Evolutionary conservation across 64 coral and sea anemone genomes (phyloP), one percentile per base, ranked within the genome.

Genomic region (Astreopora myriophthalma): DNA sequence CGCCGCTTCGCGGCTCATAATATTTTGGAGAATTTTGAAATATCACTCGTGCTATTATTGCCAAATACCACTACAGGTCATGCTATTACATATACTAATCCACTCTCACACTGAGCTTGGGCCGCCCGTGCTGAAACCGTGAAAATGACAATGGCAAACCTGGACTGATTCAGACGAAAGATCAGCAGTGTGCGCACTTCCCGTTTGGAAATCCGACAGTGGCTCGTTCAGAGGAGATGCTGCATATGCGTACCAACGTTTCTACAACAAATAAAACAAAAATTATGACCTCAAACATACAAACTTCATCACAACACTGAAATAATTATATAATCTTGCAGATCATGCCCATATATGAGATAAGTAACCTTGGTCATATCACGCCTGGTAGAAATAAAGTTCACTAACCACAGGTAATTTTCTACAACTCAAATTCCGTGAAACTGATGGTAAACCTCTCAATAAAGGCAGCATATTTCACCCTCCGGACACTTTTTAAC

Each of bases 211-310:
- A 57, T 96, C 95, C 39, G 76, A 57, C 33, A 96, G 28, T 13
- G 91, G 91, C 35, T 96, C 95, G 73, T 67, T 96, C 58, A 96
- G 48, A 5, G 95, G 91, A 33, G 92, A 87, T 55, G 95, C 95
- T 85, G 87, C 84, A 73, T 78, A 85, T 17, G 95, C 86, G 80
- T 74, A 79, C 29, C 93, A 64, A 42, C 89, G 89, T 80, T 93
- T 85, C 95, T 96, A 74, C 13, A 86, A 44, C 20, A 75, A 1
- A 51, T 58, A 22, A 92, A 34, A 85, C 11, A 12, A 30, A 29
- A 48, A 77, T 7, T 75, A 11, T 37, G 9, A 68, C 71, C 17
- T 74, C 2, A 65, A 78, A 8, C 5, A 44, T 80, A 16, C 30
- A 25, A 90, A 32, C n/a, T 58, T 89, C 5, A 39, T 8, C 11